Percentiles rank a stretch among this genome's conserved stretches.
These are phyloP conservation scores for Reinhardtius hippoglossoides DNA, from an alignment of 2,113 vertebrate species.

Conservation along the genomic window DNA sequence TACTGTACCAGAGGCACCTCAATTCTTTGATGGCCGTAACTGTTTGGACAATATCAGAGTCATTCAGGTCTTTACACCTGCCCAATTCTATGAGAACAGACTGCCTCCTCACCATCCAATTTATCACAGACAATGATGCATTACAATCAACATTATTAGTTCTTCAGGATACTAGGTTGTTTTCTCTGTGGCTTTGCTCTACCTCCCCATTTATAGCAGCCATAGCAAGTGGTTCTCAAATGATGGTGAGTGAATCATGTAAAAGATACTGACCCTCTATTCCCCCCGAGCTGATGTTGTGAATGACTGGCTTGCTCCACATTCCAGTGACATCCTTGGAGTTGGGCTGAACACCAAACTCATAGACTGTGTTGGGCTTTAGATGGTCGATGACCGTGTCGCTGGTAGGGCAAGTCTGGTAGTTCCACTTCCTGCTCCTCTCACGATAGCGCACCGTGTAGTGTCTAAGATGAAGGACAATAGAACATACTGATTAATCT, in stretches of 20 bases:
- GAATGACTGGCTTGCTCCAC: constrained; percentile 91
- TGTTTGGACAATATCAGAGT: too few species aligned
- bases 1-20: too few species aligned
- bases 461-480: constrained; percentile 80
- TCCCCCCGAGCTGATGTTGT: constrained; percentile 80
- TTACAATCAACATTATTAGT: too few species aligned
- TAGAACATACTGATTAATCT: background rate
- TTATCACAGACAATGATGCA: background rate
- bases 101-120: background rate
- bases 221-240: too few species aligned
- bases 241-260: background rate
- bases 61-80: background rate
- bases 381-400: constrained; percentile 93
- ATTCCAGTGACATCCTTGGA: constrained; percentile 79
- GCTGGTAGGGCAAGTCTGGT: constrained; percentile 93
- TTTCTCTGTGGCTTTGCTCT: background rate
- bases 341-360: constrained; percentile 93
- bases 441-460: constrained; percentile 96
- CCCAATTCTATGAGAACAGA: background rate
- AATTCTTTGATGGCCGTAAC: too few species aligned
- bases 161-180: background rate
- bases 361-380: constrained; percentile 91
- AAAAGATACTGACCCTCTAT: constrained; percentile 43
- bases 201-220: background rate
- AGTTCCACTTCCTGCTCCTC: constrained; percentile 92